These are phyloP conservation scores for Protosalanx chinensis DNA, from an alignment of 2,797 vertebrate genomes.

Conservation along the genomic window DNA sequence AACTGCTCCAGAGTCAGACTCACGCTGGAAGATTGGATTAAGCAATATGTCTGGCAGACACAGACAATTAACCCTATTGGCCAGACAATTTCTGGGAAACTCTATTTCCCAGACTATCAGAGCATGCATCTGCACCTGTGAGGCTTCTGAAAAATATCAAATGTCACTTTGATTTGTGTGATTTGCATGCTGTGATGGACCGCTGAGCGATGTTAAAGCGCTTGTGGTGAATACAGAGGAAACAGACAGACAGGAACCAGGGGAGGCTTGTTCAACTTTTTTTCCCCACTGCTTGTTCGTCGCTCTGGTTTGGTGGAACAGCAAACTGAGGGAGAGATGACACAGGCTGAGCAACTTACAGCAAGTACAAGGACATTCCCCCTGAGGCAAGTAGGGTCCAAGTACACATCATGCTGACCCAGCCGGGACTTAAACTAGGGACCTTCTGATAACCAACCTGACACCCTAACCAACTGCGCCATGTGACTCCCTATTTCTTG, in stretches of 20 bases:
- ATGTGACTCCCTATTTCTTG: too few species aligned
- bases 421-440: too few species aligned
- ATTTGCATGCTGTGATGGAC: too few species aligned
- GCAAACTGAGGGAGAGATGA: constrained; percentile 25
- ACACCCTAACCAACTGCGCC: too few species aligned
- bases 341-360: constrained; percentile 9
- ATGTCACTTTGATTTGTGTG: too few species aligned
- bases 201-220: too few species aligned
- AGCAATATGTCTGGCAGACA: constrained; percentile 22
- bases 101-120: constrained; percentile 15
- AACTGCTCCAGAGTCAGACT: constrained; percentile 11
- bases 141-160: background rate
- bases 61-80: constrained; percentile 3
- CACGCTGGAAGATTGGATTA: constrained; percentile 39
- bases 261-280: background rate
- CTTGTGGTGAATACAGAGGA: too few species aligned
- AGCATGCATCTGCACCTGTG: constrained; percentile 5
- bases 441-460: too few species aligned
- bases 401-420: too few species aligned
- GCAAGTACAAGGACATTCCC: too few species aligned
- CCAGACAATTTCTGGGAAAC: constrained; percentile 14
- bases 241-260: background rate
- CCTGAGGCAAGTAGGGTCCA: too few species aligned
- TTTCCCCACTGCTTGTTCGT: constrained; percentile 10
- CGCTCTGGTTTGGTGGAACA: constrained; percentile 16